phyloP scores from a whole-genome alignment of 2,113 vertebrate genomes.

The Noctilio leporinus region DNA sequence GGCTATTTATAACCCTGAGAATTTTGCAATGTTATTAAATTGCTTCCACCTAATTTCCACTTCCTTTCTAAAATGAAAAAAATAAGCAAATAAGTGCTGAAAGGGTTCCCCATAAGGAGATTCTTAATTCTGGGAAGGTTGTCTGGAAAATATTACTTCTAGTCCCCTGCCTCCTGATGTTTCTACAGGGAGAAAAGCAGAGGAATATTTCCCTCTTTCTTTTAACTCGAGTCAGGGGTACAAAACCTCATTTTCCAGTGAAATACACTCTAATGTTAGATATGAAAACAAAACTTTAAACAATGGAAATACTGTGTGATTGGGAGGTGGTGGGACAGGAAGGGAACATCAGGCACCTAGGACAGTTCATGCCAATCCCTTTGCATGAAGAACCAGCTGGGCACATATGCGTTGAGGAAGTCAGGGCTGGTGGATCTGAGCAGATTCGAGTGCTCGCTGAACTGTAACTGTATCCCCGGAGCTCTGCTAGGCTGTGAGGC shows the following conservation, averaged over 20 bases:
- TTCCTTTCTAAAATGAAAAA: conserved; percentile 58
- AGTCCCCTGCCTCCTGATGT: neutral
- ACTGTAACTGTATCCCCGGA: neutral
- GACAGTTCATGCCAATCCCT: neutral
- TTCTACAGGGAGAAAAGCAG: neutral
- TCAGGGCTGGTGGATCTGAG: neutral
- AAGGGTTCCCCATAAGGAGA: conserved; percentile 6
- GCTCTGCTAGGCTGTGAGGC: neutral
- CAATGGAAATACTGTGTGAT: neutral
- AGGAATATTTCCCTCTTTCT: neutral
- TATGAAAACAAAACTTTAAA: neutral
- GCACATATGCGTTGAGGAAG: neutral
- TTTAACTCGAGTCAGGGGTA: neutral
- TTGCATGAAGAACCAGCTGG: neutral
- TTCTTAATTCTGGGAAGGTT: neutral
- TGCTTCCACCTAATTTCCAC: conserved; percentile 41
- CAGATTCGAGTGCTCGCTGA: neutral
- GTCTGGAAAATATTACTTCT: neutral
- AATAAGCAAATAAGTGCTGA: conserved; percentile 15
- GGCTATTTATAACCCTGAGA: conserved; percentile 53
- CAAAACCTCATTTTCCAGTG: neutral
- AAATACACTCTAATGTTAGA: neutral
- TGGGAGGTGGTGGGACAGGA: neutral
- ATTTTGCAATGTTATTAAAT: conserved; percentile 53
- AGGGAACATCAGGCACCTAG: neutral